These are phyloP conservation scores for Cyaniris semiargus DNA, from an alignment of 2,888 invertebrate genomes.

Conservation along the genomic window DNA sequence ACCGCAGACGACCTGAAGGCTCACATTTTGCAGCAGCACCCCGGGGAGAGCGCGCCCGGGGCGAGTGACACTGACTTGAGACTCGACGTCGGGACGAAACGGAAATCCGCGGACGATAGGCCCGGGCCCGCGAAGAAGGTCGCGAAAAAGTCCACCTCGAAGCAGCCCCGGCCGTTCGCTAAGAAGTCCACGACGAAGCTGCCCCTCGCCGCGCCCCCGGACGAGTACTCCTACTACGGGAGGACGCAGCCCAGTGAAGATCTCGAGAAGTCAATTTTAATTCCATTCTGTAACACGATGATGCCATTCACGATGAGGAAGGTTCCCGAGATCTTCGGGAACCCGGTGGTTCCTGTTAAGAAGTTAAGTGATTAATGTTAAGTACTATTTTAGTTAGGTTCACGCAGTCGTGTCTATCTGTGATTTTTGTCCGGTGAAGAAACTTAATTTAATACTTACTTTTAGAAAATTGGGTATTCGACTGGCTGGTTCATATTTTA, in stretches of 20 bases:
- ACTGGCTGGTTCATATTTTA: not conserved
- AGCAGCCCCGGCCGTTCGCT: conserved; percentile 53
- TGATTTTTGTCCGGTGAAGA: not conserved
- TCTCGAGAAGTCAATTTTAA: not conserved
- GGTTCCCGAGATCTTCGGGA: conserved; percentile 18
- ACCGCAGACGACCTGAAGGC: conserved; percentile 49
- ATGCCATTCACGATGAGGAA: conserved; percentile 9
- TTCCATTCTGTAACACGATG: conserved; percentile 22
- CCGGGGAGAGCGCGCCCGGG: not conserved
- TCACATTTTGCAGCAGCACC: conserved; percentile 44
- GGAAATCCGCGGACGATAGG: not conserved
- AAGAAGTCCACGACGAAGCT: conserved; percentile 64
- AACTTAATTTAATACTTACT: conserved; percentile 5
- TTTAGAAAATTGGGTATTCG: not conserved
- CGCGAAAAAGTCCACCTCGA: conserved; percentile 78
- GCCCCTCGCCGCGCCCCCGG: conserved; percentile 43
- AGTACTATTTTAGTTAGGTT: not conserved
- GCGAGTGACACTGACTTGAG: not conserved
- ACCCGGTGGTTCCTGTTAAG: conserved; percentile 9
- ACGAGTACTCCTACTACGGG: conserved; percentile 13
- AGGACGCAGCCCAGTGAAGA: not conserved
- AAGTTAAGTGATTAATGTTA: not conserved
- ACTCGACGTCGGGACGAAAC: conserved; percentile 17
- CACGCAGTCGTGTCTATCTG: not conserved
- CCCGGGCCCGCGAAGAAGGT: conserved; percentile 42